Evolutionary conservation across 2,113 vertebrate species (phyloP).

Genomic region (Nycticorax nycticorax): DNA sequence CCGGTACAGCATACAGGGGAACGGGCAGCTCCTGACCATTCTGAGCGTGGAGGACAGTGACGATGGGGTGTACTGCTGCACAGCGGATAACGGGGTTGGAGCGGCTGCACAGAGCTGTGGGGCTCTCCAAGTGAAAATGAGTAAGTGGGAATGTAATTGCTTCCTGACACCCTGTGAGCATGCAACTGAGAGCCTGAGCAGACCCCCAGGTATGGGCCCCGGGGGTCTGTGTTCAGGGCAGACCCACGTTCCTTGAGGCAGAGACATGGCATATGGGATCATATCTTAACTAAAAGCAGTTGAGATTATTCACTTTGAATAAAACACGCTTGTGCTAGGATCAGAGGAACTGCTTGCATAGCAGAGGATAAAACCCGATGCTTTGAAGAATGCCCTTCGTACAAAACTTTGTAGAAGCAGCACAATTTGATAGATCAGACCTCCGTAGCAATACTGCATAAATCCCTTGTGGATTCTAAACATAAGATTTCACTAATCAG

Average conservation of each 20-base stretch:
- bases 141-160: conserved; percentile 76
- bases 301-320: background rate
- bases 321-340: background rate
- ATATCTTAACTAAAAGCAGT: background rate
- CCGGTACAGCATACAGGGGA: conserved; percentile 87
- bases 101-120: conserved; percentile 89
- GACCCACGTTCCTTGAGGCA: background rate
- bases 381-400: background rate
- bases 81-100: conserved; percentile 88
- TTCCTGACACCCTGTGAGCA: fast-evolving
- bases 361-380: fast-evolving
- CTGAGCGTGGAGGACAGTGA: conserved; percentile 89
- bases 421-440: background rate
- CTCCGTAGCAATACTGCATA: background rate
- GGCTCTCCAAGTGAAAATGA: conserved; percentile 98
- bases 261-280: background rate
- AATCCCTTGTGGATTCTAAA: background rate
- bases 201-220: fast-evolving
- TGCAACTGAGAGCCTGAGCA: background rate
- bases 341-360: background rate
- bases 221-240: fast-evolving
- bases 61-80: conserved; percentile 93
- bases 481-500: background rate
- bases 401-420: background rate
- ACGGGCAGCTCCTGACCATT: conserved; percentile 91